These are phyloP conservation scores for Mellivora capensis DNA, from an alignment of 2,113 vertebrate species.

Conservation along the genomic window DNA sequence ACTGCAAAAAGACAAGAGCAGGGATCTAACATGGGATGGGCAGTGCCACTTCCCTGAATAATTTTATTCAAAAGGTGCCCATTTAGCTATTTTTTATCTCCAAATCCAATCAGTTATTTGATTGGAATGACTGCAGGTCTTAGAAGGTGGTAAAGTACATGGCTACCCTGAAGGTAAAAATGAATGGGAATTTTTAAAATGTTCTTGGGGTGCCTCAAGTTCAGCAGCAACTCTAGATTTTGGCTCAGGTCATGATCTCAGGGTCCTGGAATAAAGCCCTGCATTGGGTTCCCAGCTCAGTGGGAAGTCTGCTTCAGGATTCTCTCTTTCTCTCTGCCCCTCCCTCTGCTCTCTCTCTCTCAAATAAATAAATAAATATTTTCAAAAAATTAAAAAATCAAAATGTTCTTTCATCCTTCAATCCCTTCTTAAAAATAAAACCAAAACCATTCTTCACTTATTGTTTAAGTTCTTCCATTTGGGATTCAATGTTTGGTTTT, in stretches of 20 bases:
- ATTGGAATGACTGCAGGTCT: not conserved
- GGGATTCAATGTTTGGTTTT: not conserved
- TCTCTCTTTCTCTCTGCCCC: not conserved
- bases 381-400: not conserved
- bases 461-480: conserved; percentile 24
- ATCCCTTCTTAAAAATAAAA: not conserved
- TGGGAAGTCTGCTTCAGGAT: not conserved
- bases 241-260: not conserved
- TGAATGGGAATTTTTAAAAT: not conserved
- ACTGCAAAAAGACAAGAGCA: not conserved
- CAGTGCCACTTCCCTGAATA: not conserved
- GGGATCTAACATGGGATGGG: not conserved
- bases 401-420: not conserved
- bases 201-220: not conserved
- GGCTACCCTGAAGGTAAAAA: not conserved
- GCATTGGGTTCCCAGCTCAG: not conserved
- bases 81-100: not conserved
- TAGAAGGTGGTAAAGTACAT: not conserved
- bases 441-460: not conserved
- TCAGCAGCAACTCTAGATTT: not conserved
- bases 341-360: not conserved
- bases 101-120: conserved; percentile 14
- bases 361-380: not conserved
- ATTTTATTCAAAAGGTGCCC: not conserved
- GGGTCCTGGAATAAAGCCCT: not conserved